Conservation (phyloP, 92 coral and sea anemone genomes). For the Zoanthus solanderi region DNA sequence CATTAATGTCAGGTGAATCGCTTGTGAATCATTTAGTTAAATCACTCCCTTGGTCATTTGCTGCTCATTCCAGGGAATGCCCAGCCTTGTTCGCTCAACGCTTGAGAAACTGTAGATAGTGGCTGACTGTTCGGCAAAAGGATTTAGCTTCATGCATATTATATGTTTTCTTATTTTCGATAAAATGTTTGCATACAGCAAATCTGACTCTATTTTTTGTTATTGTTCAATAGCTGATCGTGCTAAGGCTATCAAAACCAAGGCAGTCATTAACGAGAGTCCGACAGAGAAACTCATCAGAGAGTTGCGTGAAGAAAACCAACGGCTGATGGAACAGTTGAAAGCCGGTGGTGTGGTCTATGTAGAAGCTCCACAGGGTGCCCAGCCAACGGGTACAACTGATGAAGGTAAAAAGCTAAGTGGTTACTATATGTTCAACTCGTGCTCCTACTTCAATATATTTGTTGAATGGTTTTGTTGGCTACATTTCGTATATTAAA, state of each 20-base stretch:
- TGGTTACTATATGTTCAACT: not conserved
- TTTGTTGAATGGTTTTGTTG: not conserved
- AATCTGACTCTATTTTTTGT: not conserved
- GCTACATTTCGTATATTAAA: no score
- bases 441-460: no score
- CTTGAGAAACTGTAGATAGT: no score
- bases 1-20: no score
- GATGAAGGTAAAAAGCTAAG: slow-evolving; percentile 68
- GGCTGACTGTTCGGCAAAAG: no score
- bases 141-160: no score
- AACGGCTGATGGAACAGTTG: slow-evolving; percentile 81
- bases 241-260: slow-evolving; percentile 93
- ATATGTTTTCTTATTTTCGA: no score
- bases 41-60: no score
- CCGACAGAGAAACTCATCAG: slow-evolving; percentile 95
- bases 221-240: slow-evolving; percentile 73
- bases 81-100: no score
- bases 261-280: slow-evolving; percentile 91
- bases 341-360: slow-evolving; percentile 79
- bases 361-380: slow-evolving; percentile 60
- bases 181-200: no score
- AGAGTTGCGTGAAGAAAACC: slow-evolving; percentile 91
- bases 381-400: slow-evolving; percentile 75
- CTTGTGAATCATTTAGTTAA: no score
- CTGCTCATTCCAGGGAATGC: no score